Base-by-base conservation (phyloP, 2,113 vertebrate genomes). In the Grammomys surdaster region DNA sequence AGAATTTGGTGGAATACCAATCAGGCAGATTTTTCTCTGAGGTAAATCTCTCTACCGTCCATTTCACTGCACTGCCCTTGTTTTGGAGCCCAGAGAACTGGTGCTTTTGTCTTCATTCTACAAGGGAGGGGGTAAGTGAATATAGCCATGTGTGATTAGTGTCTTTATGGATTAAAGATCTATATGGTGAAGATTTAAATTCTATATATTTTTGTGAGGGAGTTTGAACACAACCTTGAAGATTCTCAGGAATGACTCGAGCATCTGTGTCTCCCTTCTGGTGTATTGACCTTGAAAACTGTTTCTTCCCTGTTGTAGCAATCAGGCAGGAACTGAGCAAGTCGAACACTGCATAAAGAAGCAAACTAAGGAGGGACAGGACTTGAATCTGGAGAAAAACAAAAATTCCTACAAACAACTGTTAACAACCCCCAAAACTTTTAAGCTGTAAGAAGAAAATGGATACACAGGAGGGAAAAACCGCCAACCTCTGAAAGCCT, bases 271-370 rank as follows among this genome's bases (percentile, higher is more conserved):
- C 33, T 14, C 24, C n/a, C 76, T 69, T 33, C 43, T 43, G 17
- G 86, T 43, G 4, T 95, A 95, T 43, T 98, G 88, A 98, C 76
- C 98, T 40, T 98, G 70, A 89, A 17, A 40, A 77, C 19, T 63
- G 87, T 46, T 93, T 33, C 90, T 88, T 90, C 95, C 88, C 72
- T 93, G 56, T 93, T 70, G 46, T 96, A 99, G 99, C 99, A 95
- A 99, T 99, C 98, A 99, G 99, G 97, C 99, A 99, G 99, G 99
- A 99, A 96, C 99, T 99, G 98, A 99, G 99, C 97, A 99, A 99
- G 98, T 99, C 99, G 69, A 99, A 99, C 98, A 99, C 99, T 75
- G 99, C 99, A 43, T 99, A 99, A 98, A 99, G 96, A 97, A 98
- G 98, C 97, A 91, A 86, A 89, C 97, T 98, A 97, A 98, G 95